These are phyloP conservation scores for Monodelphis domestica DNA, from an alignment of 2,797 vertebrate genomes.

Conservation along the genomic window DNA sequence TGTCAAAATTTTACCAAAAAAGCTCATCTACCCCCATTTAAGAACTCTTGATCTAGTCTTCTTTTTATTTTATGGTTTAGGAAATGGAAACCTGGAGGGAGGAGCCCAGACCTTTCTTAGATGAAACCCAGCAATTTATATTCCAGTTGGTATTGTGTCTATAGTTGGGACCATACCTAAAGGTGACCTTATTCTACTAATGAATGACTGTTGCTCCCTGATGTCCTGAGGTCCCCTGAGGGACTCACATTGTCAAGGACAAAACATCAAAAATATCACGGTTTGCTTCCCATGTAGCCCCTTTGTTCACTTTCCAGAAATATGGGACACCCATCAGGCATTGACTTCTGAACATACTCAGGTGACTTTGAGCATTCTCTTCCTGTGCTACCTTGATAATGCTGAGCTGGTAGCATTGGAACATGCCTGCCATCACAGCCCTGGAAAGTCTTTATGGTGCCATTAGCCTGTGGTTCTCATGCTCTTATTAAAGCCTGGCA, in stretches of 20 bases:
- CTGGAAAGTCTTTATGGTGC: conserved; percentile 63
- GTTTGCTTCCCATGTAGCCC: too few species aligned
- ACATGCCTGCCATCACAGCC: conserved; percentile 48
- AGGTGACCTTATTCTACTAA: too few species aligned
- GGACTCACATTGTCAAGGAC: too few species aligned
- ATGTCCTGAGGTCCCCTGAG: too few species aligned
- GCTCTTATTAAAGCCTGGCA: conserved; percentile 65
- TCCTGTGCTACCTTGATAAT: conserved; percentile 33
- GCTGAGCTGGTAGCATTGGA: conserved; percentile 50
- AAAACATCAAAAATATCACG: too few species aligned
- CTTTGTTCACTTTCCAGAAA: too few species aligned
- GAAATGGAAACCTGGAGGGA: too few species aligned
- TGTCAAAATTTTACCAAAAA: not conserved
- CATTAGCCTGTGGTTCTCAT: conserved; percentile 71
- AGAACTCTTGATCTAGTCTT: not conserved
- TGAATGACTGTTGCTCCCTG: too few species aligned
- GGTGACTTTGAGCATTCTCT: not conserved
- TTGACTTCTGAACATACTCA: not conserved
- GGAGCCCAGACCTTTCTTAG: not conserved
- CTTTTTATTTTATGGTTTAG: not conserved
- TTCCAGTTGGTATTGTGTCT: too few species aligned
- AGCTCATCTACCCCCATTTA: not conserved
- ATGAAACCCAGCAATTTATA: not conserved
- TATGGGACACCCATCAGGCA: not conserved
- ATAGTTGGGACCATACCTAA: too few species aligned